Conservation (phyloP, 92 coral and sea anemone genomes). For the Siderastrea radians region DNA sequence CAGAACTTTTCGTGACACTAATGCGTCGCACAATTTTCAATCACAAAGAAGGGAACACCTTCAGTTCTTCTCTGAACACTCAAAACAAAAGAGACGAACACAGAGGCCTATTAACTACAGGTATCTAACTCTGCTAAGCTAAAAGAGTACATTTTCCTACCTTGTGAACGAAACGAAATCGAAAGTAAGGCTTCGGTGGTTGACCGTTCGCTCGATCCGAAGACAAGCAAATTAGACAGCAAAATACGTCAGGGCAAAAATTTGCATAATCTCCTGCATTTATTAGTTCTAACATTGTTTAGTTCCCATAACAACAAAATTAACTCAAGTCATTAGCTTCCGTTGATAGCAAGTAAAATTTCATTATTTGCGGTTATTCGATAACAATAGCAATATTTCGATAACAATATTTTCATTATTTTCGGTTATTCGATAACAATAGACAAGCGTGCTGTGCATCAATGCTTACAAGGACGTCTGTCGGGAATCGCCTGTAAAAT, state of each 20-base stretch:
- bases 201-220: background rate
- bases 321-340: background rate
- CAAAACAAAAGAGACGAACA: background rate
- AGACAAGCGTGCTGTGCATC: too few species aligned
- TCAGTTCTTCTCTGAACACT: background rate
- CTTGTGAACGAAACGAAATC: constrained; percentile 7
- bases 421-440: too few species aligned
- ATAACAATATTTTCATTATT: too few species aligned
- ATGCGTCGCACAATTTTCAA: background rate
- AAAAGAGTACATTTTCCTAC: background rate
- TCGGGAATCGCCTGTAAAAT: too few species aligned
- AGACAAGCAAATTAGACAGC: background rate
- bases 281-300: background rate
- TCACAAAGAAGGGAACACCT: background rate
- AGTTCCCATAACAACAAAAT: constrained; percentile 53
- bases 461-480: too few species aligned
- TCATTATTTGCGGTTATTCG: background rate
- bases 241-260: constrained; percentile 24
- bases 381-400: background rate
- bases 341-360: background rate
- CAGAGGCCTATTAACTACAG: background rate
- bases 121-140: background rate
- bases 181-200: background rate
- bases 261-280: constrained; percentile 29
- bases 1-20: constrained; percentile 27